Evolutionary conservation across 2,888 invertebrate genomes (phyloP), one percentile per base, ranked within the genome.

Genomic region (Lymantria dispar): DNA sequence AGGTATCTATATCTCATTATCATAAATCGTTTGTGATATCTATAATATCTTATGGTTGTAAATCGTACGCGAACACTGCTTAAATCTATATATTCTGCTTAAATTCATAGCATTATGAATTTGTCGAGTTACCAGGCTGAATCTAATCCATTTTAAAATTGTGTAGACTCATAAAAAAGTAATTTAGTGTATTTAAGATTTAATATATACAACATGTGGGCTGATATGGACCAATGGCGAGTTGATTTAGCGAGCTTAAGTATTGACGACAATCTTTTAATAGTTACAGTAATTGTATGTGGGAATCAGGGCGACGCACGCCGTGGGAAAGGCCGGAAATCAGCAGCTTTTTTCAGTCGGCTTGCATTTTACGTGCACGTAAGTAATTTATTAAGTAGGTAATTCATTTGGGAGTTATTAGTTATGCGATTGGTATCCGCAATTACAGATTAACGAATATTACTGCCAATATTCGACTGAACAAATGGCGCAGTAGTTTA

Each of bases 271-370:
- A 83, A 80, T 81, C 75, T 74, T 75, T 22, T 22, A 22, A 22
- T 22, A 77, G 75, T 74, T 76, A 72, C 78, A 79, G 74, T 76
- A 78, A 77, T 75, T 74, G 75, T 75, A 74, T 83, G 84, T 88
- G 88, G 78, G 89, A 89, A 89, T 72, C 75, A 72, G 88, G 78
- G 76, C 87, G 81, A 64, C 65, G 71, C 60, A 66, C 72, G 66
- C 56, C 83, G 88, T 88, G 88, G 71, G 87, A 89, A 5, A 87
- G 75, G 71, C 74, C 76, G 75, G 83, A 82, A 80, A 81, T 77
- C 72, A 54, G 74, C 72, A 74, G 66, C 72, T 84, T 87, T 87
- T 88, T 66, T 56, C 41, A 52, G 52, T 80, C 64, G 54, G 47
- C 45, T 56, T 53, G 52, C 64, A 50, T 57, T 53, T 62, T 64